These are phyloP conservation scores for Fregata magnificens DNA, from an alignment of 2,113 vertebrate species.

Conservation along the genomic window DNA sequence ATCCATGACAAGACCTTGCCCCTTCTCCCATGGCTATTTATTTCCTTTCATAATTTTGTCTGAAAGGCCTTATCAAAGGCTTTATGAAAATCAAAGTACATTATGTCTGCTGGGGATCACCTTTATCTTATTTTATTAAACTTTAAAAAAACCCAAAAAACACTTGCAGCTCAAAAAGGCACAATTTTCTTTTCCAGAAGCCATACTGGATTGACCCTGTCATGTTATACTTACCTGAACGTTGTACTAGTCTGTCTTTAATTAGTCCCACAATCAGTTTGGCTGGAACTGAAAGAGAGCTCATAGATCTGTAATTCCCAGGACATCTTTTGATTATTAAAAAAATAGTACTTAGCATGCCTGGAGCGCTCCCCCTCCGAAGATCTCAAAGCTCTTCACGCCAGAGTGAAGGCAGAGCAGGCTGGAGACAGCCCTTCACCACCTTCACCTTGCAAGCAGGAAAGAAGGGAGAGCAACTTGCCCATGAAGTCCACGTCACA, in stretches of 20 bases:
- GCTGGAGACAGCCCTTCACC: not conserved
- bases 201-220: conserved; percentile 41
- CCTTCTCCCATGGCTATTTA: conserved; percentile 10
- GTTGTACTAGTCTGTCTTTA: conserved; percentile 30
- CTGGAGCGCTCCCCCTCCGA: not conserved
- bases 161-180: not conserved
- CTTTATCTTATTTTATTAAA: conserved; percentile 59
- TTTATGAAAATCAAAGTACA: conserved; percentile 48
- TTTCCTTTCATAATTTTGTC: conserved; percentile 32
- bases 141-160: not conserved
- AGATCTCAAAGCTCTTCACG: not conserved
- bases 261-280: conserved; percentile 52
- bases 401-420: not conserved
- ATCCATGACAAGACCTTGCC: not conserved
- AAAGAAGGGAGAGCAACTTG: not conserved
- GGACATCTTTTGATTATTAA: conserved; percentile 26
- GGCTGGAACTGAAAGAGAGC: conserved; percentile 11
- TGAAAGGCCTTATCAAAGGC: conserved; percentile 46
- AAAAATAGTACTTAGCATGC: conserved; percentile 24
- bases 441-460: not conserved
- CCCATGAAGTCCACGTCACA: not conserved
- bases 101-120: conserved; percentile 36
- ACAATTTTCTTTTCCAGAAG: conserved; percentile 9
- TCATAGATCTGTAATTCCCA: conserved; percentile 43
- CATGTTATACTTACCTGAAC: not conserved